These are phyloP conservation scores for Macquaria australasica DNA, from an alignment of 2,113 vertebrate genomes.

Conservation along the genomic window DNA sequence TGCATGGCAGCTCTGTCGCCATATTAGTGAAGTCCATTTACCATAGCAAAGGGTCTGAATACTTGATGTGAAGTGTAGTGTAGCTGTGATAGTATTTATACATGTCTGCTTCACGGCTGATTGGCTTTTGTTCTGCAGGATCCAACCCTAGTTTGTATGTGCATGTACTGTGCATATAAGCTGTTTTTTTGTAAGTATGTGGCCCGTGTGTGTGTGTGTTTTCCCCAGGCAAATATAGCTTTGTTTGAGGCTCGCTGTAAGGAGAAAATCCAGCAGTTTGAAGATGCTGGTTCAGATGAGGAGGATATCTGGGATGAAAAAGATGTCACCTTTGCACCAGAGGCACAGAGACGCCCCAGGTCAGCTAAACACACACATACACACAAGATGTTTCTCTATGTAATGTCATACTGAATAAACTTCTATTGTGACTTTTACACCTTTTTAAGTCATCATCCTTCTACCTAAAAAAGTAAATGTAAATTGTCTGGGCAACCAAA, in stretches of 20 bases:
- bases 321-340: conserved; percentile 93
- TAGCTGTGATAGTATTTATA: too few species aligned
- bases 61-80: too few species aligned
- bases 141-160: conserved; percentile 10
- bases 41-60: too few species aligned
- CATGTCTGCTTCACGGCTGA: not conserved
- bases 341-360: conserved; percentile 94
- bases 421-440: not conserved
- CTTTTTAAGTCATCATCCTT: not conserved
- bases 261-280: conserved; percentile 98
- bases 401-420: not conserved
- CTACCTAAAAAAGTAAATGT: not conserved
- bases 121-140: conserved; percentile 22
- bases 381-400: not conserved
- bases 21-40: too few species aligned
- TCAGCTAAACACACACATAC: conserved; percentile 60
- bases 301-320: conserved; percentile 99
- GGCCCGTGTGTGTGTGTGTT: conserved; percentile 25
- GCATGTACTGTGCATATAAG: not conserved
- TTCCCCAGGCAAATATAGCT: conserved; percentile 93
- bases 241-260: conserved; percentile 99
- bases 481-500: not conserved
- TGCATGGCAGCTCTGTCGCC: too few species aligned
- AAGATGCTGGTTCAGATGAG: conserved; percentile 96
- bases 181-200: not conserved